These are phyloP conservation scores for Nothobranchius kuhntae DNA, from an alignment of 2,113 vertebrate species.

Conservation along the genomic window DNA sequence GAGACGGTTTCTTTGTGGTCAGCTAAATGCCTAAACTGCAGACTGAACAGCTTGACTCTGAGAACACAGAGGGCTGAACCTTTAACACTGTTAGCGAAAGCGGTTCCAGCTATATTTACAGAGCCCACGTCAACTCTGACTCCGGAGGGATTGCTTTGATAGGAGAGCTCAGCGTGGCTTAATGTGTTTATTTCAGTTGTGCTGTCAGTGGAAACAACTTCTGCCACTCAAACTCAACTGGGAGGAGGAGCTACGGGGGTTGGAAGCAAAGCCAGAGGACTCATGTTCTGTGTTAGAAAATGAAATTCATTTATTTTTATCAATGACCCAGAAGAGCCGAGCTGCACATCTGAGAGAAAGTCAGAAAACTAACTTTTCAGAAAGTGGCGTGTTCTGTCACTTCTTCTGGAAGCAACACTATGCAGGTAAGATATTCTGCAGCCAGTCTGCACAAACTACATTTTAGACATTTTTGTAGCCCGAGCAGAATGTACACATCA, in stretches of 20 bases:
- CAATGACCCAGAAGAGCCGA: background rate
- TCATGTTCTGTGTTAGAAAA: background rate
- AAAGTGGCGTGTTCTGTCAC: background rate
- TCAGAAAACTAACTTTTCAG: background rate
- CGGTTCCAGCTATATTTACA: conserved; percentile 60
- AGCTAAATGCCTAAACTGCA: conserved; percentile 24
- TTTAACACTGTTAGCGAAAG: conserved; percentile 40
- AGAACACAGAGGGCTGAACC: conserved; percentile 38
- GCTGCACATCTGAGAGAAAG: background rate
- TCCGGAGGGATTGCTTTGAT: conserved; percentile 56
- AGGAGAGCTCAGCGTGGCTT: conserved; percentile 59
- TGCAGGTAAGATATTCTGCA: background rate
- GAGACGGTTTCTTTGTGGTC: conserved; percentile 9
- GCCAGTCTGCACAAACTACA: conserved; percentile 6
- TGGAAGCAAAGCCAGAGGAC: background rate
- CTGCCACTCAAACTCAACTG: conserved; percentile 23
- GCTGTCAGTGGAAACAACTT: conserved; percentile 45
- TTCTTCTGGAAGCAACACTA: background rate
- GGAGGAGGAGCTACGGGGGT: conserved; percentile 15
- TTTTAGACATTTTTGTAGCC: conserved; percentile 1
- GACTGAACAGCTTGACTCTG: conserved; percentile 8
- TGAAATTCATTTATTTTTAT: conserved; percentile 2
- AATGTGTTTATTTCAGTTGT: conserved; percentile 62
- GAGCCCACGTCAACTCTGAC: conserved; percentile 66
- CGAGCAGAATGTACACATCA: conserved; percentile 7